Conservation (phyloP, 2,797 vertebrate genomes). For the Anas bernieri region DNA sequence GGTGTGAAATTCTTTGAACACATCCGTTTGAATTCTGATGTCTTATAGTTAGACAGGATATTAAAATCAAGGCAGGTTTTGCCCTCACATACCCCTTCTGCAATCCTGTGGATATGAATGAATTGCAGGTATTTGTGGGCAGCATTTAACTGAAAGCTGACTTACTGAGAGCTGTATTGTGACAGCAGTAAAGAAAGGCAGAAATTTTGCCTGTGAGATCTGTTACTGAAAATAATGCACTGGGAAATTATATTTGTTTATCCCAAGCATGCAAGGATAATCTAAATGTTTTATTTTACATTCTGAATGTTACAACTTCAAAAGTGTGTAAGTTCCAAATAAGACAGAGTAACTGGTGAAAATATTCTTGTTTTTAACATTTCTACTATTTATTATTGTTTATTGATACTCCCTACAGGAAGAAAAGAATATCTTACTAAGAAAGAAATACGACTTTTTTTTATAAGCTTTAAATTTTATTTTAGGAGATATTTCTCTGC, state of each 20-base stretch:
- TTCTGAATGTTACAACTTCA: background rate
- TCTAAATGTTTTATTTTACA: background rate
- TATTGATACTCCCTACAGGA: background rate
- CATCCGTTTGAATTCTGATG: background rate
- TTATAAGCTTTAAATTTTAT: background rate
- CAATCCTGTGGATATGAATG: background rate
- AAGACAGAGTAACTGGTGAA: background rate
- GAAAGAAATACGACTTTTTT: background rate
- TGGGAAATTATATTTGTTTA: background rate
- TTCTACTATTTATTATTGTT: background rate
- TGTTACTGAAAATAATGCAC: background rate
- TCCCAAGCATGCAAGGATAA: background rate
- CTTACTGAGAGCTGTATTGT: background rate
- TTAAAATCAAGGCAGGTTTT: background rate
- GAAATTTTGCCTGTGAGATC: background rate
- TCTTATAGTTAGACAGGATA: background rate
- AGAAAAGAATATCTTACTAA: background rate
- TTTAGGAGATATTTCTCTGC: background rate
- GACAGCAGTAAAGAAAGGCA: background rate
- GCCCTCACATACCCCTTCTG: background rate
- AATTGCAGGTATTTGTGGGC: background rate
- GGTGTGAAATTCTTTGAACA: background rate
- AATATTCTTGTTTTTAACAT: background rate
- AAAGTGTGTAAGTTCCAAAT: background rate
- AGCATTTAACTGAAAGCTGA: background rate